These are phyloP conservation scores for Simalia tracyae DNA, from an alignment of 2,797 vertebrate species.

Conservation along the genomic window DNA sequence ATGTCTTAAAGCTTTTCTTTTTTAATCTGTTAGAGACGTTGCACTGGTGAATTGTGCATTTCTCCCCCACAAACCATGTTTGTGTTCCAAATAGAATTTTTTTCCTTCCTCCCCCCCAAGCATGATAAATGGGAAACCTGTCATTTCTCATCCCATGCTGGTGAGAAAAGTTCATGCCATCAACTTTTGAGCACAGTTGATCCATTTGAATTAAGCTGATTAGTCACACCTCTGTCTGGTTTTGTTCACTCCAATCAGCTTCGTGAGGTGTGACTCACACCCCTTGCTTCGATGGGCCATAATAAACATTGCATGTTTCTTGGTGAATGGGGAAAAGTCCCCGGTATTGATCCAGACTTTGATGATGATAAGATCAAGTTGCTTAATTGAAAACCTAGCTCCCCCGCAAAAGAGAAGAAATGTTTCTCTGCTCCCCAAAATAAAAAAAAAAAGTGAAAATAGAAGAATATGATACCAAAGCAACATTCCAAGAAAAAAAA, in stretches of 20 bases:
- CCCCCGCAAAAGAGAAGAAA: too few relatives aligned
- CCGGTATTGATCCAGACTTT: slow-evolving; percentile 29
- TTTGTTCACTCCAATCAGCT: neutral
- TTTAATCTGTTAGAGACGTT: neutral
- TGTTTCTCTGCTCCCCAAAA: neutral
- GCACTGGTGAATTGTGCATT: neutral
- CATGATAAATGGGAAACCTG: neutral
- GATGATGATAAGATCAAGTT: neutral
- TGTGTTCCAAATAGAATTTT: neutral
- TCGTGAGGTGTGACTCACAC: neutral
- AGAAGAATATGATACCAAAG: neutral
- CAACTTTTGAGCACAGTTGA: neutral
- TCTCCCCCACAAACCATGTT: neutral
- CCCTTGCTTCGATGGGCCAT: neutral
- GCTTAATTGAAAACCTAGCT: too few relatives aligned
- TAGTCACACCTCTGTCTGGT: neutral
- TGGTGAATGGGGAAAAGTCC: neutral
- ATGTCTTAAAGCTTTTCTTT: neutral
- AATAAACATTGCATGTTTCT: neutral
- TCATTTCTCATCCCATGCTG: neutral
- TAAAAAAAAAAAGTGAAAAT: neutral
- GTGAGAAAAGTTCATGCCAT: slow-evolving; percentile 19
- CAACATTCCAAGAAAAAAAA: neutral
- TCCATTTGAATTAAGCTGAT: neutral
- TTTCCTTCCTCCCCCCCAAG: neutral